Conservation (phyloP, 2,888 invertebrate genomes). For the Cerastis rubricosa region DNA sequence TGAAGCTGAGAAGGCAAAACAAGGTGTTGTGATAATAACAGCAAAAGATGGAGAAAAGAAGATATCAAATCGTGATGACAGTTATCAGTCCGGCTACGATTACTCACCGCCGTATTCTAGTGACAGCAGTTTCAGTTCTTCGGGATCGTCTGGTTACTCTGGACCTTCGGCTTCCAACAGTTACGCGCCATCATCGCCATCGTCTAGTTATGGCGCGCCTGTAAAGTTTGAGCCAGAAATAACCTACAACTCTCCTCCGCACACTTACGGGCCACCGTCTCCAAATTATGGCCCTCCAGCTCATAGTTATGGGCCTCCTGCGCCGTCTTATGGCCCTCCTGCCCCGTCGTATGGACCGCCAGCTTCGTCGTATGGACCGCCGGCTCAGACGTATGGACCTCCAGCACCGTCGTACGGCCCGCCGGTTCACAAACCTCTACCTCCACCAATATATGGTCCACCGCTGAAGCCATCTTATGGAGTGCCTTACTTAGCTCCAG, state of each 20-base stretch:
- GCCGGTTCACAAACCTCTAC: constrained; percentile 78
- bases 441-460: constrained; percentile 83
- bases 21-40: constrained; percentile 86
- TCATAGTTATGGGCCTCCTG: constrained; percentile 81
- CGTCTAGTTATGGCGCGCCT: constrained; percentile 79
- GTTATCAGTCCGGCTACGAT: constrained; percentile 84
- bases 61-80: constrained; percentile 87
- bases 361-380: constrained; percentile 81
- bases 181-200: constrained; percentile 79
- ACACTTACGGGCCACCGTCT: constrained; percentile 71
- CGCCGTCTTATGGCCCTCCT: constrained; percentile 84
- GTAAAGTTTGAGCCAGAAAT: constrained; percentile 78
- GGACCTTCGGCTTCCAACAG: constrained; percentile 75
- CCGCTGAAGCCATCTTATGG: constrained; percentile 88
- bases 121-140: constrained; percentile 79
- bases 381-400: constrained; percentile 82
- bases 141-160: constrained; percentile 75
- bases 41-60: constrained; percentile 88
- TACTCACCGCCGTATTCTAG: constrained; percentile 84
- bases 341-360: constrained; percentile 86
- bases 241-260: constrained; percentile 76
- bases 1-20: constrained; percentile 86
- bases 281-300: constrained; percentile 82
- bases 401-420: constrained; percentile 82
- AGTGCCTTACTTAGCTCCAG: constrained; percentile 90